phyloP scores from a whole-genome alignment of 30 jellyfish, hydroid and myxozoan species.

The Cassiopea xamachana region DNA sequence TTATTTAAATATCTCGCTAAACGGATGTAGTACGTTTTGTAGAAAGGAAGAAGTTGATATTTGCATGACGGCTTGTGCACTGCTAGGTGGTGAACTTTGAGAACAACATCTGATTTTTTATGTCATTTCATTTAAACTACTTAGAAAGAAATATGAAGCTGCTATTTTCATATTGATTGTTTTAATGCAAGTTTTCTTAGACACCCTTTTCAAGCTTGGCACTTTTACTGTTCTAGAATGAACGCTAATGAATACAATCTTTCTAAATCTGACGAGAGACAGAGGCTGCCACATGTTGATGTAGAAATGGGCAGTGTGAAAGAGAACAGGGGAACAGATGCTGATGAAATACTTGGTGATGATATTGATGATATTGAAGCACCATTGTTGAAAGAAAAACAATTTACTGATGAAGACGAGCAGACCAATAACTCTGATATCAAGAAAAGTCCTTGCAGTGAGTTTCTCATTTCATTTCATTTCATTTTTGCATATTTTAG shows the following conservation, averaged over 20 bases:
- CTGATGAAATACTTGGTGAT: constrained; percentile 25
- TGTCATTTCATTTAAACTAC: too few relatives aligned
- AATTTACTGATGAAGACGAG: constrained; percentile 37
- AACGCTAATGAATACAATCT: constrained; percentile 17
- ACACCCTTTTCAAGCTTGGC: not conserved
- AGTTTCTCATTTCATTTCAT: not conserved
- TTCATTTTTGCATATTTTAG: not conserved
- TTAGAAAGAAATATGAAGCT: too few relatives aligned
- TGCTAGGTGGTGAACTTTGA: too few relatives aligned
- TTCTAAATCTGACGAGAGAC: constrained; percentile 7
- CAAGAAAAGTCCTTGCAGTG: constrained; percentile 37
- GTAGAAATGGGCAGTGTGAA: constrained; percentile 55
- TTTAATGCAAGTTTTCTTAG: too few relatives aligned
- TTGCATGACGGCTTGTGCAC: too few relatives aligned
- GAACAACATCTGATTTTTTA: too few relatives aligned
- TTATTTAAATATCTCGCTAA: too few relatives aligned
- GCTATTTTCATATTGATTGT: too few relatives aligned
- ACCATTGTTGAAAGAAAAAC: constrained; percentile 3
- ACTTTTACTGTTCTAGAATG: not conserved
- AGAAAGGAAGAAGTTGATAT: too few relatives aligned
- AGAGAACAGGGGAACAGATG: constrained; percentile 41
- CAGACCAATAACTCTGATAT: constrained; percentile 28
- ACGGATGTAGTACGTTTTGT: too few relatives aligned
- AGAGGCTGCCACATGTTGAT: constrained; percentile 34
- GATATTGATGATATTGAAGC: constrained; percentile 25